phyloP scores from a whole-genome alignment of 2,888 invertebrate genomes.

The Parasteatoda lunata region DNA sequence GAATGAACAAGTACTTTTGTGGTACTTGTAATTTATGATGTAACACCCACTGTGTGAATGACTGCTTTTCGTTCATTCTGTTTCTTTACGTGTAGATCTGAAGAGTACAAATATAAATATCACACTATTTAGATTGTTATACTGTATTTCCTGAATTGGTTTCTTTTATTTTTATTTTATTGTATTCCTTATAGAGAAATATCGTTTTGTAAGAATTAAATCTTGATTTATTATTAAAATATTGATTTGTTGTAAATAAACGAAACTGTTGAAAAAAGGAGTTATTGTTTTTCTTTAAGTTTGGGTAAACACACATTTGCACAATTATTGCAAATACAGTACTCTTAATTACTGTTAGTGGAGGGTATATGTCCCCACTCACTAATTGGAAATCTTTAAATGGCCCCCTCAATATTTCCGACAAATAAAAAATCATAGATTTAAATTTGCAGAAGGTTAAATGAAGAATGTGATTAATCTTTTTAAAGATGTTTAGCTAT shows the following conservation, averaged over 20 bases:
- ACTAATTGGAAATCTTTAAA: no score
- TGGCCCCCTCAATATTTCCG: no score
- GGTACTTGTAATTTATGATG: conserved; percentile 51
- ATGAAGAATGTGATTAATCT: background rate
- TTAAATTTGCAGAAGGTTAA: background rate
- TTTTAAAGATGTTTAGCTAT: no score
- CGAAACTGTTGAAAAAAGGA: conserved; percentile 43
- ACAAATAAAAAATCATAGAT: no score
- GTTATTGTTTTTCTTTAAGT: conserved; percentile 3
- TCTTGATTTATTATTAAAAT: conserved; percentile 46
- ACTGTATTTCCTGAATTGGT: conserved; percentile 58
- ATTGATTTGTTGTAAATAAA: conserved; percentile 61
- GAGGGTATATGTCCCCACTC: no score
- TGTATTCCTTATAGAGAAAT: conserved; percentile 37
- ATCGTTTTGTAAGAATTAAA: conserved; percentile 53
- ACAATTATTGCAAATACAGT: background rate
- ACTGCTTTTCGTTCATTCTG: conserved; percentile 38
- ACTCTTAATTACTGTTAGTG: background rate
- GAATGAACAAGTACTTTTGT: conserved; percentile 21
- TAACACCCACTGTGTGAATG: conserved; percentile 50
- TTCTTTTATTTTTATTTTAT: conserved; percentile 32
- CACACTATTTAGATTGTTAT: conserved; percentile 48
- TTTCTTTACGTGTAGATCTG: conserved; percentile 51
- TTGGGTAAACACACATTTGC: background rate
- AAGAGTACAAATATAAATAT: conserved; percentile 67